phyloP scores from a whole-genome alignment of 2,797 vertebrate genomes.

The Myripristis jacobus region DNA sequence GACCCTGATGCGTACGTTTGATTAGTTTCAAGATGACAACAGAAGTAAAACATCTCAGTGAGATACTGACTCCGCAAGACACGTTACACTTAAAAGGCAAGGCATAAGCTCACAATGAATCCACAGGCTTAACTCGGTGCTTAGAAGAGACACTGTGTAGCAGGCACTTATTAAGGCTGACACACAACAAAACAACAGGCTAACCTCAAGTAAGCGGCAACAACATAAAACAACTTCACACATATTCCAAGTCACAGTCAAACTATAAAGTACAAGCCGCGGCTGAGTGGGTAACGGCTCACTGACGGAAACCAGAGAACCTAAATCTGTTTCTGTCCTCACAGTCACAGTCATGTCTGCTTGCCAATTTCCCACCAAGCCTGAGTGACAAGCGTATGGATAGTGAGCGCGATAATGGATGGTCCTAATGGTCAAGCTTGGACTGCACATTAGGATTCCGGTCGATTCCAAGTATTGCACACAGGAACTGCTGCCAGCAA shows the following conservation, averaged over 20 bases:
- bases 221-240: conserved; percentile 43
- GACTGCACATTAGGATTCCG: conserved; percentile 87
- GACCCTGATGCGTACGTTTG: neutral
- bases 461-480: conserved; percentile 88
- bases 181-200: conserved; percentile 30
- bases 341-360: conserved; percentile 71
- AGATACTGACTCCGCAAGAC: neutral
- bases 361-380: conserved; percentile 76
- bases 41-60: neutral
- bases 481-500: conserved; percentile 86
- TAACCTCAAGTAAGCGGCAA: neutral
- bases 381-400: conserved; percentile 80
- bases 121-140: conserved; percentile 8
- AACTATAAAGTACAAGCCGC: conserved; percentile 33
- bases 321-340: conserved; percentile 66
- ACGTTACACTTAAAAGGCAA: conserved; percentile 3
- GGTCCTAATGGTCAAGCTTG: conserved; percentile 85
- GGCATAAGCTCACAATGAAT: conserved; percentile 4
- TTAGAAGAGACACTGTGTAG: conserved; percentile 17
- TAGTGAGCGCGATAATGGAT: conserved; percentile 84
- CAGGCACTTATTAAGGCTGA: conserved; percentile 24
- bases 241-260: conserved; percentile 52
- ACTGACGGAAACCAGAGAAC: conserved; percentile 65
- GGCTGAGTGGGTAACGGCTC: conserved; percentile 63
- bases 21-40: neutral